Conservation (phyloP, 2,888 invertebrate species). For the Trisateles emortualis region DNA sequence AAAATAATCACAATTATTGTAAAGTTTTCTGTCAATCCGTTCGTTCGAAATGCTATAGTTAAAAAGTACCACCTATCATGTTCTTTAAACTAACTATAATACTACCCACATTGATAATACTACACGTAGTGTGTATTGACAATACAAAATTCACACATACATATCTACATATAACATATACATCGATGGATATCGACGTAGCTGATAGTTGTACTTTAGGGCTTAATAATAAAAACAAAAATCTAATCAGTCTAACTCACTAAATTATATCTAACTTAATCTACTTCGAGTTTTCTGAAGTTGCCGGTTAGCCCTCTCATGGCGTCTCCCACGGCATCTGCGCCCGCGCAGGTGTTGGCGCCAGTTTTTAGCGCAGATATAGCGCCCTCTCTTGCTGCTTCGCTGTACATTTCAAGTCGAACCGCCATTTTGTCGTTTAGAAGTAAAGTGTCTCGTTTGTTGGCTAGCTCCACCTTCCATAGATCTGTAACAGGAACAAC, state of each 20-base stretch:
- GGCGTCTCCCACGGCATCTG: slow-evolving; percentile 89
- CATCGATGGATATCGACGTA: background rate
- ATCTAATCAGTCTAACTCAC: slow-evolving; percentile 41
- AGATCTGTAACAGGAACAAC: slow-evolving; percentile 75
- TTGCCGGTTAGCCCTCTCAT: slow-evolving; percentile 91
- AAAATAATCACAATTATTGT: too few species aligned
- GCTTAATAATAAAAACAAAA: slow-evolving; percentile 15
- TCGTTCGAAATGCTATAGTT: background rate
- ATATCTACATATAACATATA: slow-evolving; percentile 1
- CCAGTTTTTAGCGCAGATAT: slow-evolving; percentile 90
- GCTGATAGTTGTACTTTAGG: slow-evolving; percentile 10
- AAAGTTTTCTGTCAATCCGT: too few species aligned
- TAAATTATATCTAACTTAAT: slow-evolving; percentile 70
- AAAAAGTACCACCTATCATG: background rate
- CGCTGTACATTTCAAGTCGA: slow-evolving; percentile 89
- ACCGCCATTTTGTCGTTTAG: slow-evolving; percentile 91
- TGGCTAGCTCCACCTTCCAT: slow-evolving; percentile 90
- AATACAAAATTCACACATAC: background rate
- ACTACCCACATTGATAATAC: slow-evolving; percentile 1
- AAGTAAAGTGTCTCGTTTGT: slow-evolving; percentile 87
- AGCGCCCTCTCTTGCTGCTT: slow-evolving; percentile 91
- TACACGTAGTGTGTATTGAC: background rate
- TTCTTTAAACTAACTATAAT: background rate
- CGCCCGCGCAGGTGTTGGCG: slow-evolving; percentile 86
- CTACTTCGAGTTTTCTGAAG: slow-evolving; percentile 92